Base-by-base conservation (phyloP, 2,888 invertebrate species). In the Ferdinandea cuprea region DNA sequence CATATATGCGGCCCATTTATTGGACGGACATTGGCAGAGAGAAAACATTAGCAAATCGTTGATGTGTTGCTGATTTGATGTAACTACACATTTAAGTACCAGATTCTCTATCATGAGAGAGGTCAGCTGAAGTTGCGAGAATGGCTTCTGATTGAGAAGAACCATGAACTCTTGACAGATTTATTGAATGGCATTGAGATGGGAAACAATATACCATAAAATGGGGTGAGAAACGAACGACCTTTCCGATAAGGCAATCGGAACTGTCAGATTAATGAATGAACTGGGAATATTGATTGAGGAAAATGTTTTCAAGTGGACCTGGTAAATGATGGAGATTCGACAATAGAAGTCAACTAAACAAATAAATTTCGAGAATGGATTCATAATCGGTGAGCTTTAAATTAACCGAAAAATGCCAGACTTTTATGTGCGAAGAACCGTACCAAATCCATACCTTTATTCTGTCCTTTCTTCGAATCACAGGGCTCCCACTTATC, bases 81-180 rank as follows among this genome's bases (percentile, higher is more conserved):
- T n/a, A 6, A 50, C 9, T 48, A 71, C 58, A 48, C 37, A 46
- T 48, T 48, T 13, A 28, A 30, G 48, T 48, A 28, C 4, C 58
- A 52, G 66, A 66, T 59, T 52, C 35, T 19, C 35, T 19, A 52
- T 54, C 42, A 13, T 35, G 52, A 44, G 30, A 46, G 32, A 66
- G 68, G 76, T 77, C 76, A 59, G 32, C 32, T 13, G 13, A 54
- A 52, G 61, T 61, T 76, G 52, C 9, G 32, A 66, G 44, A 59
- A 37, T 68, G 76, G 59, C 61, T 52, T 76, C 52, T 68, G 74
- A 76, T 61, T 68, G 68, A 77, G 46, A 56, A 37, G 50, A 19
- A 52, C 48, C 37, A 48, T 58, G 66, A 66, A 40, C 40, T 58
- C 35, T 48, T 50, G 65, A 48, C 56, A 65, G 46, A 25, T 46